phyloP scores from a whole-genome alignment of 2,113 vertebrate genomes.

The Megaceryle torquata region DNA sequence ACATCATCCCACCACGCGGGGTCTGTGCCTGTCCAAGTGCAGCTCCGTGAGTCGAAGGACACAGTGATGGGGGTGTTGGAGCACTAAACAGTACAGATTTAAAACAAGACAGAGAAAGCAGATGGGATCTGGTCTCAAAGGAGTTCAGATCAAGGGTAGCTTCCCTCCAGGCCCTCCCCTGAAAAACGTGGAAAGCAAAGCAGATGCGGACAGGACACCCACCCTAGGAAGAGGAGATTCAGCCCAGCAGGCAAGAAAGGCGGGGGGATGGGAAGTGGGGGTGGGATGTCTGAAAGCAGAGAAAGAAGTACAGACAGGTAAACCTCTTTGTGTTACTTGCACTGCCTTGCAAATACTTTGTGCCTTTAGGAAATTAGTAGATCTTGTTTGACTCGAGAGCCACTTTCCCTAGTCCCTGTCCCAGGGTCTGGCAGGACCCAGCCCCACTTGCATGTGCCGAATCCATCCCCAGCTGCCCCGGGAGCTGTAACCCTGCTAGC shows the following conservation, averaged over 20 bases:
- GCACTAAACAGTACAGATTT: not conserved
- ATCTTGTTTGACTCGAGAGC: not conserved
- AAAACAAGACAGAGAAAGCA: not conserved
- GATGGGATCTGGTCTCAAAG: accelerated
- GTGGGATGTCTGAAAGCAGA: too few relatives aligned
- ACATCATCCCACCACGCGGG: not conserved
- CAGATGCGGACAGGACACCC: not conserved
- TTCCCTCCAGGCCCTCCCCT: not conserved
- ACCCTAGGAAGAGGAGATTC: not conserved
- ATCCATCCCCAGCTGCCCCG: not conserved
- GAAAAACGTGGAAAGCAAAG: not conserved
- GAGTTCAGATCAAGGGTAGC: not conserved
- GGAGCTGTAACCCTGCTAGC: not conserved
- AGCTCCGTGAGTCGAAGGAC: accelerated
- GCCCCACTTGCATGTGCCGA: accelerated
- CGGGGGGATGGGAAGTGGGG: not conserved
- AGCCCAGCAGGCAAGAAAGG: not conserved
- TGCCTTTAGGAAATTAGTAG: accelerated
- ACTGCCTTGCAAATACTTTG: accelerated
- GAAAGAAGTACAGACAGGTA: not conserved
- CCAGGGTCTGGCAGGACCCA: not conserved
- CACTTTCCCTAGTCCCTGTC: too few relatives aligned
- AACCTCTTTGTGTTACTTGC: not conserved
- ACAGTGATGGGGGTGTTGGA: not conserved
- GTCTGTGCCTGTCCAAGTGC: not conserved